Evolutionary conservation across 2,113 vertebrate genomes (phyloP).

Genomic region (Pan paniscus): DNA sequence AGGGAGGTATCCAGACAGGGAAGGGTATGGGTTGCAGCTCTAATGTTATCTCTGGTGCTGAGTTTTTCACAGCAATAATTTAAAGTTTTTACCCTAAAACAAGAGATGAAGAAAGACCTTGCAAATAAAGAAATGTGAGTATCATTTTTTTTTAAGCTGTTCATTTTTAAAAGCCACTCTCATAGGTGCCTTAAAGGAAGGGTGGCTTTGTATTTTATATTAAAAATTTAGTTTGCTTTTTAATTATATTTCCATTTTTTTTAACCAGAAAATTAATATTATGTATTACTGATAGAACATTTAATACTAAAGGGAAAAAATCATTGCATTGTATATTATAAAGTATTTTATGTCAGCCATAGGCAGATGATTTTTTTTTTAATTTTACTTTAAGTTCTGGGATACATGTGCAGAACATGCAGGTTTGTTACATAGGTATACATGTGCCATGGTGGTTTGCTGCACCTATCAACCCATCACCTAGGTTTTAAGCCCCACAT

Average conservation of each 20-base stretch:
- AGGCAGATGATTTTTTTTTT: neutral
- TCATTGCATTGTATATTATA: neutral
- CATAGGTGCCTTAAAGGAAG: neutral
- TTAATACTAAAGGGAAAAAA: conserved; percentile 36
- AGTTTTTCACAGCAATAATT: neutral
- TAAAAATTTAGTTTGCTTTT: conserved; percentile 37
- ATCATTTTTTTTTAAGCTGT: conserved; percentile 42
- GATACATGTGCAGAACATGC: too few relatives aligned
- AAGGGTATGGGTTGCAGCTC: neutral
- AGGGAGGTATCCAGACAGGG: neutral
- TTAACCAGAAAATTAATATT: neutral
- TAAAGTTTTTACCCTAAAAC: conserved; percentile 9
- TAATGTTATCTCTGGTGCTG: conserved; percentile 20
- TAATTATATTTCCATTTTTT: conserved; percentile 38
- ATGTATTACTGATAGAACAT: neutral
- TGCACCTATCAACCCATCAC: too few relatives aligned
- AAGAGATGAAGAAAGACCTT: conserved; percentile 46
- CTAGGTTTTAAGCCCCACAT: too few relatives aligned
- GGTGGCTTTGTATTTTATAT: conserved; percentile 33
- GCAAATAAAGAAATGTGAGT: conserved; percentile 58
- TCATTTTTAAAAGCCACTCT: neutral
- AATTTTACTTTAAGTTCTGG: too few relatives aligned
- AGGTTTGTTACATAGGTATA: too few relatives aligned
- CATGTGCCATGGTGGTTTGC: too few relatives aligned
- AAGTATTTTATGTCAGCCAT: conserved; percentile 7